phyloP scores from a whole-genome alignment of 1,140 invertebrate genomes.

The Oedothorax gibbosus region DNA sequence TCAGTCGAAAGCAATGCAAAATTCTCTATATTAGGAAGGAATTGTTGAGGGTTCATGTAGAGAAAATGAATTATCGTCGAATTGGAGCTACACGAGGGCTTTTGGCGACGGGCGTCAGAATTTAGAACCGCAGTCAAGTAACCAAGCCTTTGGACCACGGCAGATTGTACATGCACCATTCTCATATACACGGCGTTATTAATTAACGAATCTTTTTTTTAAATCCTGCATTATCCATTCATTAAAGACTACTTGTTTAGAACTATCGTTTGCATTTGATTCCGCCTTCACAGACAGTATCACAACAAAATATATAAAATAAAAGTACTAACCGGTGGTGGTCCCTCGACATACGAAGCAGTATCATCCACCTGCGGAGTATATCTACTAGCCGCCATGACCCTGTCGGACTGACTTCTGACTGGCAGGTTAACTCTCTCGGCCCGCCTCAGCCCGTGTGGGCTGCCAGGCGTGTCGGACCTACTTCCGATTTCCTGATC shows the following conservation, averaged over 20 bases:
- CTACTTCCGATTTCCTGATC: constrained; percentile 28
- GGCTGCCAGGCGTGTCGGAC: constrained; percentile 3
- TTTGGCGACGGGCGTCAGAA: too few relatives aligned
- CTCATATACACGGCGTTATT: too few relatives aligned
- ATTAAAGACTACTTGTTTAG: neutral
- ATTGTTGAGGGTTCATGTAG: too few relatives aligned
- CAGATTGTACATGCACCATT: neutral
- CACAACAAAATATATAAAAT: neutral
- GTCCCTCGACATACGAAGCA: constrained; percentile 5
- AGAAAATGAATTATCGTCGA: too few relatives aligned
- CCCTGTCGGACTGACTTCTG: neutral
- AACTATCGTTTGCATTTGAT: neutral
- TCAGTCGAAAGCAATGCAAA: too few relatives aligned
- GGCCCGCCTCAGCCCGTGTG: neutral
- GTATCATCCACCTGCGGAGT: constrained; percentile 22
- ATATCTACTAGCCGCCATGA: neutral
- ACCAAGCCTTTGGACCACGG: too few relatives aligned
- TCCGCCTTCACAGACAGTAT: too few relatives aligned
- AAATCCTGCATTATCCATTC: neutral
- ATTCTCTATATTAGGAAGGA: too few relatives aligned
- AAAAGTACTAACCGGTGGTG: constrained; percentile 37
- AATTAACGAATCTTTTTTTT: neutral
- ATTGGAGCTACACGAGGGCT: too few relatives aligned
- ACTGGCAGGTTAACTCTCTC: neutral
- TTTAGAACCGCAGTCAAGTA: too few relatives aligned